Percentiles rank a stretch among this genome's conserved stretches.
Conservation (phyloP, 2,888 invertebrate genomes). For the Hyposoter didymator region DNA sequence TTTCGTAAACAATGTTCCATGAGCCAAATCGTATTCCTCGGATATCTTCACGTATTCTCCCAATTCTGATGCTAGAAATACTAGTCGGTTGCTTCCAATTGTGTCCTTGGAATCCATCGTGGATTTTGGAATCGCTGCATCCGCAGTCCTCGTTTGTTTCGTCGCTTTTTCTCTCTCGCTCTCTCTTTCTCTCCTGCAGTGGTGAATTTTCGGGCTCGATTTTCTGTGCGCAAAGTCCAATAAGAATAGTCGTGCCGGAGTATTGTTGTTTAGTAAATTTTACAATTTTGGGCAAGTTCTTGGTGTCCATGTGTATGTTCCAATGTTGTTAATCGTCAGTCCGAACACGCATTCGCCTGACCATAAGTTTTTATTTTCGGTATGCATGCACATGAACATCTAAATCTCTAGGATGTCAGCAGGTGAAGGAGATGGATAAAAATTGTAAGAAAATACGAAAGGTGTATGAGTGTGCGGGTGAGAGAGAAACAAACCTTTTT, state of each 20-base stretch:
- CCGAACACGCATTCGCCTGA: conserved; percentile 74
- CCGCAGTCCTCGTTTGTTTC: conserved; percentile 2
- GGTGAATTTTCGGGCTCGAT: no score
- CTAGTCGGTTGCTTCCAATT: not conserved
- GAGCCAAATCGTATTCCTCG: not conserved
- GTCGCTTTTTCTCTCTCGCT: not conserved
- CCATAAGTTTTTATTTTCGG: conserved; percentile 60
- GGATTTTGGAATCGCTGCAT: conserved; percentile 8
- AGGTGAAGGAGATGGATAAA: conserved; percentile 59
- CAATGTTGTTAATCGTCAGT: conserved; percentile 72
- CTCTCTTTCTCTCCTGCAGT: no score
- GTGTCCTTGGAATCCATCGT: not conserved
- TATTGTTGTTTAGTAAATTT: not conserved
- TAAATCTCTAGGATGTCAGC: conserved; percentile 65
- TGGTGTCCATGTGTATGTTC: not conserved
- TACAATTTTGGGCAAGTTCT: conserved; percentile 12
- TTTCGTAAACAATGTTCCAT: conserved; percentile 13
- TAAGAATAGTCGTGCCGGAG: no score
- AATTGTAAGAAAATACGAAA: conserved; percentile 40
- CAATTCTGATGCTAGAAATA: conserved; percentile 31
- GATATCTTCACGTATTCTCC: not conserved
- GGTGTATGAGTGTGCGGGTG: conserved; percentile 16
- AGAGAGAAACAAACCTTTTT: conserved; percentile 46
- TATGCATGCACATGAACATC: conserved; percentile 63
- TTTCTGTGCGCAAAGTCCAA: no score